Conservation (phyloP, 1,140 invertebrate species). For the Pygmarrhopalites habei region DNA sequence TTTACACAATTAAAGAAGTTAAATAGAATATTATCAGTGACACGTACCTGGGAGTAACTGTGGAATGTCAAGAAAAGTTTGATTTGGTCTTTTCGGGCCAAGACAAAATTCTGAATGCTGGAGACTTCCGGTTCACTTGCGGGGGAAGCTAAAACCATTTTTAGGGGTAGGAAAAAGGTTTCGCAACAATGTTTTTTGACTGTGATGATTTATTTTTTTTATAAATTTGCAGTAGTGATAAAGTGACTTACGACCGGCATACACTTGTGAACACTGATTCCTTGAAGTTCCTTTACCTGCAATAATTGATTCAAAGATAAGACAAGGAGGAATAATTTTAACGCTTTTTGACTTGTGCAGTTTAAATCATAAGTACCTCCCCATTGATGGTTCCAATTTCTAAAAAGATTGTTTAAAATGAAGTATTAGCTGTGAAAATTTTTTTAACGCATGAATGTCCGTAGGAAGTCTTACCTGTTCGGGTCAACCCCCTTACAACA, state of each 20-base stretch:
- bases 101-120: conserved; percentile 59
- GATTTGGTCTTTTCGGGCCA: conserved; percentile 50
- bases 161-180: too few species aligned
- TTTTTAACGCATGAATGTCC: too few species aligned
- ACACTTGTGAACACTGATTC: conserved; percentile 84
- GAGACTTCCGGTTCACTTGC: conserved; percentile 89
- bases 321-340: conserved; percentile 1
- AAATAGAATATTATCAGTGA: too few species aligned
- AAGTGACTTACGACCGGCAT: too few species aligned
- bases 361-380: conserved; percentile 46
- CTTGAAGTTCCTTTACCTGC: conserved; percentile 59
- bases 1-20: too few species aligned
- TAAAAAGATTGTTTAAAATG: too few species aligned
- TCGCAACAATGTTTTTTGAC: too few species aligned
- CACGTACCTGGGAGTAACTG: conserved; percentile 66
- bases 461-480: too few species aligned
- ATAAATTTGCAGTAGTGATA: too few species aligned
- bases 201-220: too few species aligned
- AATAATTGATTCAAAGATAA: background rate
- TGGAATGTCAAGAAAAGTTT: conserved; percentile 76
- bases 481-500: conserved; percentile 63
- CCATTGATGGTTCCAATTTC: conserved; percentile 73
- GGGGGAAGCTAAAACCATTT: too few species aligned
- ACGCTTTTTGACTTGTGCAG: background rate
- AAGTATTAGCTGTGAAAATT: too few species aligned